Evolutionary conservation across 2,797 vertebrate species (phyloP).

Genomic region (Karalla daura): DNA sequence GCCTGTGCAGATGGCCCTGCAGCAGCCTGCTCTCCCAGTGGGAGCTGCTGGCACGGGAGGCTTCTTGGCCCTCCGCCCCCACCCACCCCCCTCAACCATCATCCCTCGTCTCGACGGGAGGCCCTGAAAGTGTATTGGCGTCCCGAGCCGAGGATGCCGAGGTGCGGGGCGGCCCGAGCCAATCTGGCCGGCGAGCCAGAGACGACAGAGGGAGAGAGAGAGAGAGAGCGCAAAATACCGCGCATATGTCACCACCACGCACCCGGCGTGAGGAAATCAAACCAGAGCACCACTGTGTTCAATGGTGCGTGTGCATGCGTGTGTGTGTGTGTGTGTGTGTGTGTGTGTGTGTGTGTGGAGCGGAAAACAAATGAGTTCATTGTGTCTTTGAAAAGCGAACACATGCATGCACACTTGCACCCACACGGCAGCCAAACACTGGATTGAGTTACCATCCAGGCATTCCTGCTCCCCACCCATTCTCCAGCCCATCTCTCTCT

Average conservation of each 20-base stretch:
- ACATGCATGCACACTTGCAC: constrained; percentile 75
- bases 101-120: constrained; percentile 63
- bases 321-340: constrained; percentile 35
- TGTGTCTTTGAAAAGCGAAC: constrained; percentile 66
- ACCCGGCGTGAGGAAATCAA: constrained; percentile 37
- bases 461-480: constrained; percentile 68
- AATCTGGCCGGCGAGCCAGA: constrained; percentile 51
- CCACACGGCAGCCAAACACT: constrained; percentile 68
- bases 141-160: constrained; percentile 55
- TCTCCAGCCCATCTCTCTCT: constrained; percentile 33
- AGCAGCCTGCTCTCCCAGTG: constrained; percentile 71
- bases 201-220: constrained; percentile 43
- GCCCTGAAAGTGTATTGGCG: constrained; percentile 68
- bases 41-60: constrained; percentile 67
- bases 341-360: constrained; percentile 39
- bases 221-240: constrained; percentile 57
- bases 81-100: constrained; percentile 64
- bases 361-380: constrained; percentile 72
- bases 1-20: constrained; percentile 74
- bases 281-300: constrained; percentile 36
- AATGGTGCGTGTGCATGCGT: constrained; percentile 36
- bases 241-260: constrained; percentile 60
- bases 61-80: constrained; percentile 62
- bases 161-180: constrained; percentile 51
- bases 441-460: constrained; percentile 67